Percentiles rank a stretch among this genome's conserved stretches.
Conservation (phyloP, 2,888 invertebrate species). For the Himalopsyche kuldschensis region DNA sequence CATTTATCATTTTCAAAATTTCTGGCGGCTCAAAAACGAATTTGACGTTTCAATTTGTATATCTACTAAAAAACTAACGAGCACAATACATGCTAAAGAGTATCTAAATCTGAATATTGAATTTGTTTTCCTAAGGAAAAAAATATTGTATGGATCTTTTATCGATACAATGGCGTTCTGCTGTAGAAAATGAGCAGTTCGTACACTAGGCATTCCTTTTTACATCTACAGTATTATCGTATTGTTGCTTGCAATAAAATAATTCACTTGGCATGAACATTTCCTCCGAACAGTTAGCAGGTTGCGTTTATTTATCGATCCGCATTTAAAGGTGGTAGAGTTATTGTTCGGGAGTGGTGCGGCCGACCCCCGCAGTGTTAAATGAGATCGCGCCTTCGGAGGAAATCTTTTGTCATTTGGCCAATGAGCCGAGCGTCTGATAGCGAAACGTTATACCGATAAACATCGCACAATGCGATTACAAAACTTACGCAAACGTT, state of each 20-base stretch:
- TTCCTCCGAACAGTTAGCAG: slow-evolving; percentile 21
- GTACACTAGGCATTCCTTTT: not conserved
- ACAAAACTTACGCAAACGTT: no score
- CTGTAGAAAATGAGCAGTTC: not conserved
- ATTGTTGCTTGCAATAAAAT: slow-evolving; percentile 14
- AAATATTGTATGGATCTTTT: no score
- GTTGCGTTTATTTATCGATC: slow-evolving; percentile 28
- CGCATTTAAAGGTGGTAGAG: slow-evolving; percentile 6
- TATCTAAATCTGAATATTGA: no score
- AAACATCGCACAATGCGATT: not conserved
- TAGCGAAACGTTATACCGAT: not conserved
- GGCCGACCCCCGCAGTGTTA: slow-evolving; percentile 9
- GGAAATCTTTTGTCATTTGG: not conserved
- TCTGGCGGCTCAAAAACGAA: no score
- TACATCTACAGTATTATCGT: not conserved
- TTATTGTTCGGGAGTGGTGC: slow-evolving; percentile 10
- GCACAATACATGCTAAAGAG: no score
- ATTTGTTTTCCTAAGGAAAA: no score
- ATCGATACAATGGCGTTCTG: no score
- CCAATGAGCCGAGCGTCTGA: not conserved
- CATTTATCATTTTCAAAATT: no score
- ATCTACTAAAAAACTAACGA: no score
- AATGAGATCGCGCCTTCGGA: slow-evolving; percentile 1
- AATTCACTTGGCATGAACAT: slow-evolving; percentile 6
- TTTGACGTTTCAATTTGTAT: no score